Base-by-base conservation (phyloP, 2,113 vertebrate genomes). In the Pedetes capensis region DNA sequence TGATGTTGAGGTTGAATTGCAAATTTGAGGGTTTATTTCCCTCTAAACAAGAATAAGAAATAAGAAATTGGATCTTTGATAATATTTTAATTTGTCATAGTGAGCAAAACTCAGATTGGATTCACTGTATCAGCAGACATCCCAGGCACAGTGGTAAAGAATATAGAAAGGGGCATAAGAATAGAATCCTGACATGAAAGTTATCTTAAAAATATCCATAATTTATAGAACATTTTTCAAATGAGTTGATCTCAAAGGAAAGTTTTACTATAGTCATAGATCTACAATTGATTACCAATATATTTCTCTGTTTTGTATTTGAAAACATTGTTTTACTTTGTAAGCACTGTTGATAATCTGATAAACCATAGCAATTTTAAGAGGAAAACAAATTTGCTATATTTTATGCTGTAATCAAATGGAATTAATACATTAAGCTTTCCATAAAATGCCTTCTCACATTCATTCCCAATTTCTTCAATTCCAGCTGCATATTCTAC, bases 51-150 rank as follows among this genome's bases (percentile, higher is more conserved):
- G 16, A 79, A 68, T 59, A 94, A 64, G 14, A 25, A 89, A 72
- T 82, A 72, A 82, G 14, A 78, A 2, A 81, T 44, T 74, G 34
- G 32, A 61, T 93, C 25, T 95, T 91, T 92, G 32, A 68, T 89
- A 51, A 22, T 39, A 89, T 27, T 78, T 94, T 92, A 89, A 88
- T 91, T 87, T 95, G 32, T 82, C 55, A 68, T 37, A 81, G 49
- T 83, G 61, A 71, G 25, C 64, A 86, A 93, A 93, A 71, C 5
- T 82, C 59, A 81, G 16, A 82, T 84, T 74, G 32, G 69, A 94
- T 72, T 91, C 64, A 75, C 37, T n/a, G 3, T 75, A 37, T 84
- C 51, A 55, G 76, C 59, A 72, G 44, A 63, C 69, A 61, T 68
- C 25, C 71, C 66, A 64, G 14, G 10, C 47, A 53, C 12, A 2